Base-by-base conservation (phyloP, 2,113 vertebrate species). In the Rhynchopsitta pachyrhyncha region DNA sequence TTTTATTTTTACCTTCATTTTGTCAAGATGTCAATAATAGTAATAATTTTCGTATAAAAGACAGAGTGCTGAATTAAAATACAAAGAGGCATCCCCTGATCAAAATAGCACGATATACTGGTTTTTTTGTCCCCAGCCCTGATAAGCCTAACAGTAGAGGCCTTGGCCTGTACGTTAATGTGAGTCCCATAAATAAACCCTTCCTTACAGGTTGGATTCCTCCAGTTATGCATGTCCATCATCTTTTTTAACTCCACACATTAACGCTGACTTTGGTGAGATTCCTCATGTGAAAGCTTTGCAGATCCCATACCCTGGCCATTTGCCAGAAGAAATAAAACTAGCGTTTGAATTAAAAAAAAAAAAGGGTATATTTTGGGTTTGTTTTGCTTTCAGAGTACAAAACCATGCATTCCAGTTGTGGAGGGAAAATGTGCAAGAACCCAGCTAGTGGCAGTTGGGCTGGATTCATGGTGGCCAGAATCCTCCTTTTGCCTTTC, bases 381-480 rank as follows among this genome's bases (percentile, higher is more conserved):
- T 44, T 92, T 70, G 37, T 59, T 94, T 92, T 81, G 37, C 18
- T 74, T 86, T 86, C 46, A 67, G 41, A 8, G 28, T 88, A 76
- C n/a, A 86, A 81, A 75, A 37, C 2, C 16, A 31, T 33, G 17
- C 24, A 42, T 44, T 42, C 33, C 42, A 42, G 8, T 42, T 67
- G 41, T 13, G 42, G 39, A 77, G 60, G n/a, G 22, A 81, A 90
- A 67, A n/a, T 76, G 17, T 66, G n/a, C 35, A 37, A 68, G 23
- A 79, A 31, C 39, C 35, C 46, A 64, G 27, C 53, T 70, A 50
- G 46, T 47, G 60, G 35, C 41, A 88, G 69, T 46, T 68, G 57
- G 35, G 42, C 10, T 95, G 70, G 13, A 53, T 47, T 90, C 16
- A 23, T 44, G 53, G 31, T 49, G 35, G n/a, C 12, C 62, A 46